Base-by-base conservation (phyloP, 2,113 vertebrate species). In the Chaetodon trifascialis region DNA sequence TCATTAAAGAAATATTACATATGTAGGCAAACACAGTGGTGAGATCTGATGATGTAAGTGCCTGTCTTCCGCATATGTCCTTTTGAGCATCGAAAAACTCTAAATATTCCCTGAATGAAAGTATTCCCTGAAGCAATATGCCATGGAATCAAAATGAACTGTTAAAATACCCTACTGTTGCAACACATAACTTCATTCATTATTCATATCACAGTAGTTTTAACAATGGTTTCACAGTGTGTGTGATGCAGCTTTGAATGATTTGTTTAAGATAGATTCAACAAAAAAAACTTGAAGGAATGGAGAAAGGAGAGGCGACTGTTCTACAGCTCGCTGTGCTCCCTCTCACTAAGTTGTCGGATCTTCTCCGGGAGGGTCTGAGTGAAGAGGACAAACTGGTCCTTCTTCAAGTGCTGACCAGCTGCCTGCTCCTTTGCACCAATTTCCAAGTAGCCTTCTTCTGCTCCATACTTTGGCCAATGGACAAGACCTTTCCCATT, bases 391-490 rank as follows among this genome's bases (percentile, higher is more conserved):
- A 69, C 23, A 34, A 88, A 93, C 19, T 11, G 88, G 17, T 94
- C 76, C 54, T 76, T 78, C 80, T 87, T 95, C 80, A 96, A 76
- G 55, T 82, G 79, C 19, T 86, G 92, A 75, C 56, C 76, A 47
- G 64, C 1, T 15, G 68, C 83, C 84, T 94, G 94, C 12, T 94
- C 46, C 72, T 91, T 73, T 54, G 73, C 5, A 59, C 69, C 87
- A 25, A 95, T 93, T 5, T n/a, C 55, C 81, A 95, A 72, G 80
- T 94, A 95, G 0, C 87, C 58, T 15, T 80, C 86, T 17, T 87
- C 89, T 71, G 65, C 56, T 72, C 83, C 93, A 70, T 94, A 95
- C 81, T 89, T 85, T 46, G 94, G 95, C 95, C 95, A 96, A 19
- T 86, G 73, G 19, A 67, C 88, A 47, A 95, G 92, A 5, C 91